These are phyloP conservation scores for Syrista parreyssii DNA, from an alignment of 2,888 invertebrate genomes.

Conservation along the genomic window DNA sequence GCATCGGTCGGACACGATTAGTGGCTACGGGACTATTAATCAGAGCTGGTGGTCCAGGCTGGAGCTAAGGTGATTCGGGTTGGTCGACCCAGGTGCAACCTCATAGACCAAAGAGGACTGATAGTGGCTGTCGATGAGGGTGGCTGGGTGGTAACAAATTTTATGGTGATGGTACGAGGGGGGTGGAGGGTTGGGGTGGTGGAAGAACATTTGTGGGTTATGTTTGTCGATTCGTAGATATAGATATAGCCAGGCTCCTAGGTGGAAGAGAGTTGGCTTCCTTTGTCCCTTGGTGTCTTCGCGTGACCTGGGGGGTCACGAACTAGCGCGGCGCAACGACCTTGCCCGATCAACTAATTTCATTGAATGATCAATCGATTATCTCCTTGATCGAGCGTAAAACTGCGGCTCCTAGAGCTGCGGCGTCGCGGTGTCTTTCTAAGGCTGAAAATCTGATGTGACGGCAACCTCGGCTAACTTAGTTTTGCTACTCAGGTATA, in stretches of 20 bases:
- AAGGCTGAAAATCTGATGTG: not conserved
- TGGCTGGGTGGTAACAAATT: not conserved
- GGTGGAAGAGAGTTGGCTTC: not conserved
- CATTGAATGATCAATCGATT: slow-evolving; percentile 58
- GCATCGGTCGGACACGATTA: not conserved
- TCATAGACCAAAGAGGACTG: not conserved
- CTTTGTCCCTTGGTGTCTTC: slow-evolving; percentile 8
- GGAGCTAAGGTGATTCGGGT: not conserved
- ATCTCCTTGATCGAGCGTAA: slow-evolving; percentile 57
- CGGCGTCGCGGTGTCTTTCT: slow-evolving; percentile 5
- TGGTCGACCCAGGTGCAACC: not conserved
- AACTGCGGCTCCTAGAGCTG: slow-evolving; percentile 20
- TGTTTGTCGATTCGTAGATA: not conserved
- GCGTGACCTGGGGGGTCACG: not conserved
- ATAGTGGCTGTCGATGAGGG: not conserved
- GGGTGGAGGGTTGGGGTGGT: not conserved
- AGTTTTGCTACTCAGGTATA: slow-evolving; percentile 7
- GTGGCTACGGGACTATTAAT: not conserved
- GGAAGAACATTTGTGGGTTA: not conserved
- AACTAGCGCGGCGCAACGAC: not conserved
- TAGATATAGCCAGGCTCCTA: not conserved
- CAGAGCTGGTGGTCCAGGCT: not conserved
- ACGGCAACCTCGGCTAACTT: not conserved
- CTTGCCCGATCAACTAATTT: slow-evolving; percentile 40
- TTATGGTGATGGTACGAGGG: not conserved